phyloP scores from a whole-genome alignment of 2,113 vertebrate genomes.

The Saiga tatarica region DNA sequence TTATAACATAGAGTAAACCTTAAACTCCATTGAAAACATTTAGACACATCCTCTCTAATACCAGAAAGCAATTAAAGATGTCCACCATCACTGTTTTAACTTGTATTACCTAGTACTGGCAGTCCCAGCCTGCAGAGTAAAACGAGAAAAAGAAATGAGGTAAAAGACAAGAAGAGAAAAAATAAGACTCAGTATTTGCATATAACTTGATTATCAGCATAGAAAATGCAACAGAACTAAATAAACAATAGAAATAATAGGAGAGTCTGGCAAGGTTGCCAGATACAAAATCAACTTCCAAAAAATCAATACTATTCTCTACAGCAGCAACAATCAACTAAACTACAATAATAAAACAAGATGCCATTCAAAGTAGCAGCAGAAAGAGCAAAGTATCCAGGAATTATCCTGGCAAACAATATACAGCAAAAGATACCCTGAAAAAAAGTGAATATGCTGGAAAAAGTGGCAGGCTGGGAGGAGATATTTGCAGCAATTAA shows the following conservation, averaged over 20 bases:
- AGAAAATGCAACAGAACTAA: slow-evolving; percentile 3
- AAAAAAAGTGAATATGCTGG: background rate
- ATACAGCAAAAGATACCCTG: background rate
- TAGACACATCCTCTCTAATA: background rate
- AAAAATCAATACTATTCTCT: background rate
- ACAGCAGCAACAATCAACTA: background rate
- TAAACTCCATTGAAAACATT: background rate
- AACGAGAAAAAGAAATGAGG: background rate
- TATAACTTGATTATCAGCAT: background rate
- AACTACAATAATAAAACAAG: background rate
- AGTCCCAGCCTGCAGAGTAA: background rate
- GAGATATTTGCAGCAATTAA: background rate
- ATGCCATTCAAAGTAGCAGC: background rate
- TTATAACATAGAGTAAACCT: background rate
- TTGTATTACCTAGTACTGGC: background rate
- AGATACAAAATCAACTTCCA: background rate
- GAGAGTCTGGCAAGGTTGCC: background rate
- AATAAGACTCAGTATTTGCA: background rate
- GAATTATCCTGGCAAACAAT: background rate
- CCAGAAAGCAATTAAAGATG: background rate
- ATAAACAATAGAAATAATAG: slow-evolving; percentile 17
- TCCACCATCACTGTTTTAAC: background rate
- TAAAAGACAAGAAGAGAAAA: background rate
- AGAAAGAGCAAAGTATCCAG: background rate
- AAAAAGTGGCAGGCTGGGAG: background rate